Evolutionary conservation across 1,140 invertebrate species (phyloP).

Genomic region (Papilio machaon): DNA sequence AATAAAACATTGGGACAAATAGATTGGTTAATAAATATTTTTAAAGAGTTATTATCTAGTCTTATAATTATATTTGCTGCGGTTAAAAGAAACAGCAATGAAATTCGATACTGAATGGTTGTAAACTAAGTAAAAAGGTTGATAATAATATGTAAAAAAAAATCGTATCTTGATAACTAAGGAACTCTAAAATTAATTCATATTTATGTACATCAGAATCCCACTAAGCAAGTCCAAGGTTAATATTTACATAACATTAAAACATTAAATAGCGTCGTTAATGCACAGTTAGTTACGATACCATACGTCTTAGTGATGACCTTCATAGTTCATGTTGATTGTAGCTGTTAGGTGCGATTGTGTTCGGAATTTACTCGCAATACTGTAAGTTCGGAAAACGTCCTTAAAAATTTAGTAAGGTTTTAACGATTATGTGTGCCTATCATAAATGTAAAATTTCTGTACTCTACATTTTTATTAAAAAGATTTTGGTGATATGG

Average conservation of each 20-base stretch:
- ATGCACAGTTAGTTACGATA: constrained; percentile 1
- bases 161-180: background rate
- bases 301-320: background rate
- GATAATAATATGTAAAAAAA: no score
- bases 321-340: background rate
- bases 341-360: background rate
- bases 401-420: no score
- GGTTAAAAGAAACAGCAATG: background rate
- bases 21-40: background rate
- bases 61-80: background rate
- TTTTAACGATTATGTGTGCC: no score
- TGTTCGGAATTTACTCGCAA: constrained; percentile 10
- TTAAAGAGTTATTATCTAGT: background rate
- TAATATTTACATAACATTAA: constrained; percentile 35
- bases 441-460: no score
- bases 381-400: background rate
- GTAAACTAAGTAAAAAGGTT: background rate
- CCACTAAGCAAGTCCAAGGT: constrained; percentile 21
- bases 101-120: background rate
- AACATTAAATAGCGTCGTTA: constrained; percentile 13
- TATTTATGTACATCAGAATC: constrained; percentile 5
- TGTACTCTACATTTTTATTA: no score
- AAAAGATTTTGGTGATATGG: no score
- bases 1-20: background rate
- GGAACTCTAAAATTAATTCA: constrained; percentile 16